Evolutionary conservation across 2,113 vertebrate genomes (phyloP).

Genomic region (Chrysochloris asiatica): DNA sequence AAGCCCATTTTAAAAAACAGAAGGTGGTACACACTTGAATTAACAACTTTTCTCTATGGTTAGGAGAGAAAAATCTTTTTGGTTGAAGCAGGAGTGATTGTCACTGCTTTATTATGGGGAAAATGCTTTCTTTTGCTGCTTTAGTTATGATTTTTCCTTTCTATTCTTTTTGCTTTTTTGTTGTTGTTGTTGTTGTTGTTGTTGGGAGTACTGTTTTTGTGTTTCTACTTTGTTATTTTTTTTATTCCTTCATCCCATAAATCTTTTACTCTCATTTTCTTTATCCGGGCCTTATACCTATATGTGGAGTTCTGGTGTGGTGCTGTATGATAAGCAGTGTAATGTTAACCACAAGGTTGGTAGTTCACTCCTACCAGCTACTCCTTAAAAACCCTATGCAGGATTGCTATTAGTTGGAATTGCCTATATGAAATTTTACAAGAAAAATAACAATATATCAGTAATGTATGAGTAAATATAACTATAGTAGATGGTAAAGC

Average conservation of each 20-base stretch:
- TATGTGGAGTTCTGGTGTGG: not conserved
- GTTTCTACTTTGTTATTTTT: not conserved
- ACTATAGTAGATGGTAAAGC: not conserved
- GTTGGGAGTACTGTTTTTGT: not conserved
- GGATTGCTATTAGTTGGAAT: too few relatives aligned
- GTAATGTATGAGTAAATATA: slow-evolving; percentile 10
- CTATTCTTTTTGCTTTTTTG: not conserved
- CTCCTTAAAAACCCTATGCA: too few relatives aligned
- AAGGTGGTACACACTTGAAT: not conserved
- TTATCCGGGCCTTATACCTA: not conserved
- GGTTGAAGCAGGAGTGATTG: not conserved
- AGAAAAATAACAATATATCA: too few relatives aligned
- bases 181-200: too few relatives aligned
- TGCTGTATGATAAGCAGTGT: too few relatives aligned
- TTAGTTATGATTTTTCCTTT: not conserved
- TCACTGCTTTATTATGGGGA: not conserved
- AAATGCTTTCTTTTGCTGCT: not conserved
- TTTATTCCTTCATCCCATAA: not conserved
- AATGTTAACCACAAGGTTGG: too few relatives aligned
- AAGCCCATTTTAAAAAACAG: not conserved
- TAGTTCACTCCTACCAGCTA: too few relatives aligned
- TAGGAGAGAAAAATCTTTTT: not conserved
- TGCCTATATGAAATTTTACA: too few relatives aligned
- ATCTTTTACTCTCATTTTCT: slow-evolving; percentile 4
- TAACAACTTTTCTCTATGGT: not conserved